Conservation (phyloP, 2,113 vertebrate genomes). For the Bos taurus region ARS-UCD2.0 NC_037343.1:52687501-52688000, state of each 20-base stretch:
- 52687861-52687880: rapidly evolving
- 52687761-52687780: not conserved
- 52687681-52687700: not conserved
- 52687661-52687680: not conserved
- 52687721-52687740: not conserved
- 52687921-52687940: not conserved
- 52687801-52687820: rapidly evolving
- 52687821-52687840: not conserved
- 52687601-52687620: not conserved
- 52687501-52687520: rapidly evolving
- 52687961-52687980: not conserved
- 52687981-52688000: not conserved
- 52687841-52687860: not conserved
- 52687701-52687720: not conserved
- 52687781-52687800: not conserved
- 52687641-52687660: not conserved
- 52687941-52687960: not conserved
- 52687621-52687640: not conserved
- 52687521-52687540: not conserved
- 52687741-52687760: not conserved
- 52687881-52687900: not conserved
- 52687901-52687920: rapidly evolving
- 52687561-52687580: not conserved
- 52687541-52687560: not conserved
- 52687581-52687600: not conserved